Conservation (phyloP, 2,113 vertebrate species). For the Mustelus asterias region DNA sequence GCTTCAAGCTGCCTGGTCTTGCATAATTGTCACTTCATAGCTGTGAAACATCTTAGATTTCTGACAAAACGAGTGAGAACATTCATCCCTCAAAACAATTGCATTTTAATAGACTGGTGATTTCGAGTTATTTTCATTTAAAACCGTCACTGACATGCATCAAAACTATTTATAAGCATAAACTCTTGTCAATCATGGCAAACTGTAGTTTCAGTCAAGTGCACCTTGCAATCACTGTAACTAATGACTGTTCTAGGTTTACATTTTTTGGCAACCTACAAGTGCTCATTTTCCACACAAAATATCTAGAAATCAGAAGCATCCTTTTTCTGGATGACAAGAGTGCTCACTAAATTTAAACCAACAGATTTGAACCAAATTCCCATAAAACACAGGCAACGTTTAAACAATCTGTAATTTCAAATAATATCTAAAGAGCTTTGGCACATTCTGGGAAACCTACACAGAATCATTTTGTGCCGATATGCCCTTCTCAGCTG, state of each 20-base stretch:
- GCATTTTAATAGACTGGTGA: constrained; percentile 20
- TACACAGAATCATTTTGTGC: background rate
- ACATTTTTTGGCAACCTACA: background rate
- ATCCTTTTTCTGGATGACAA: background rate
- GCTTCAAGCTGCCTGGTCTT: background rate
- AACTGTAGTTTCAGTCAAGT: constrained; percentile 18
- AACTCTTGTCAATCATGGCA: background rate
- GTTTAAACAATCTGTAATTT: background rate
- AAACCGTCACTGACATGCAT: background rate
- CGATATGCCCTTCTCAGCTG: background rate
- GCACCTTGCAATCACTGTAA: constrained; percentile 20
- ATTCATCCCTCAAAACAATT: constrained; percentile 31
- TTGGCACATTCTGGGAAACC: background rate
- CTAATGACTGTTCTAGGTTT: background rate
- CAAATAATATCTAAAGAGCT: background rate
- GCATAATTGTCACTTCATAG: background rate
- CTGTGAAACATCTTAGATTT: constrained; percentile 10
- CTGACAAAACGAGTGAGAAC: background rate
- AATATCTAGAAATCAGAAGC: background rate
- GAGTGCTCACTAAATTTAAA: background rate
- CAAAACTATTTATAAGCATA: background rate
- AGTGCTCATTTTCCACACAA: background rate
- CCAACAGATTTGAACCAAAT: background rate
- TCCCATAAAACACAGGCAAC: background rate
- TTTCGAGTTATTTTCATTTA: constrained; percentile 20